Evolutionary conservation across 2,888 invertebrate species (phyloP).

Genomic region (Chironomus tentans): DNA sequence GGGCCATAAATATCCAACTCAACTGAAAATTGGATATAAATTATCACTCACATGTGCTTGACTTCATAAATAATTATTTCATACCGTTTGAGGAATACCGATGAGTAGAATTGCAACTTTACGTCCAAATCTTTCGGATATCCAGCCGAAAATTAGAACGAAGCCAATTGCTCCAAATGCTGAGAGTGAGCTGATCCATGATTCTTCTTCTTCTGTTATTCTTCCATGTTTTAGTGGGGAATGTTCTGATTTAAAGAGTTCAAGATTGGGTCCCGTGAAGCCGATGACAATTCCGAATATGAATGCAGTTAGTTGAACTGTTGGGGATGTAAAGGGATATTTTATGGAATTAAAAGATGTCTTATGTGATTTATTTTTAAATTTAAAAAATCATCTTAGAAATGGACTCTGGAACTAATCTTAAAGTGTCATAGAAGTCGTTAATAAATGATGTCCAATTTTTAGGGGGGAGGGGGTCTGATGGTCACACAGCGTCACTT

Average conservation of each 20-base stretch:
- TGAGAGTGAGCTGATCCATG: conserved; percentile 15
- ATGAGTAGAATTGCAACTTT: conserved; percentile 15
- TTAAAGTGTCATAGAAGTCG: too few relatives aligned
- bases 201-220: conserved; percentile 13
- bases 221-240: conserved; percentile 5
- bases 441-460: too few relatives aligned
- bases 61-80: neutral
- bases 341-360: too few relatives aligned
- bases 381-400: too few relatives aligned
- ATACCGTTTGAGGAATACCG: conserved; percentile 21
- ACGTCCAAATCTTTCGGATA: conserved; percentile 21
- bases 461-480: too few relatives aligned
- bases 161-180: conserved; percentile 11
- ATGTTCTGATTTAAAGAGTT: conserved; percentile 8
- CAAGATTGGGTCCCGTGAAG: conserved; percentile 8
- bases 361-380: too few relatives aligned
- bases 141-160: conserved; percentile 1
- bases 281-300: conserved; percentile 19
- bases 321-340: neutral
- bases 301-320: conserved; percentile 24
- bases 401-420: too few relatives aligned
- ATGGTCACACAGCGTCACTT: too few relatives aligned
- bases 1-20: conserved; percentile 20
- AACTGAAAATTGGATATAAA: neutral
- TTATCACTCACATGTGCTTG: too few relatives aligned